Percentiles rank a stretch among this genome's conserved stretches.
Evolutionary conservation across 2,888 invertebrate genomes (phyloP).

Genomic region (Diarsia brunnea): DNA sequence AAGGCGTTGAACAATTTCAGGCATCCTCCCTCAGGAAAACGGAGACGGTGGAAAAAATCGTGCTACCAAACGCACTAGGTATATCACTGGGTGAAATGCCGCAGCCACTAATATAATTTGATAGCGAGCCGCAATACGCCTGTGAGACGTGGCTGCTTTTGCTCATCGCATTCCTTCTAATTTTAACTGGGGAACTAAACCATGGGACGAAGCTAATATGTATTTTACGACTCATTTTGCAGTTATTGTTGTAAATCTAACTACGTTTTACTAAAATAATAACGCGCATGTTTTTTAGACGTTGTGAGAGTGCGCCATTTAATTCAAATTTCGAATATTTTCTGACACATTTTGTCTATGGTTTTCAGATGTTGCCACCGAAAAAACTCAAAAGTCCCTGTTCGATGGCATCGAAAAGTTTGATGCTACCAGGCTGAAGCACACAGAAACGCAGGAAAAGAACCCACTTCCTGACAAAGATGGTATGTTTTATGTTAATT

Average conservation of each 20-base stretch:
- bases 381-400: slow-evolving; percentile 96
- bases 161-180: slow-evolving; percentile 66
- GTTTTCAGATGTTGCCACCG: slow-evolving; percentile 95
- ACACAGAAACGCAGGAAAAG: slow-evolving; percentile 97
- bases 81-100: slow-evolving; percentile 76
- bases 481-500: slow-evolving; percentile 90
- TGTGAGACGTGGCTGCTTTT: slow-evolving; percentile 71
- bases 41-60: slow-evolving; percentile 95
- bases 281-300: slow-evolving; percentile 76
- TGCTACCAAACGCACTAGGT: slow-evolving; percentile 97
- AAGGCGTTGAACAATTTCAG: slow-evolving; percentile 95
- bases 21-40: slow-evolving; percentile 94
- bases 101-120: slow-evolving; percentile 66
- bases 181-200: slow-evolving; percentile 67
- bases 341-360: slow-evolving; percentile 66
- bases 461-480: slow-evolving; percentile 98
- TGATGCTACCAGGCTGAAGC: slow-evolving; percentile 95
- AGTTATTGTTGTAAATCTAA: slow-evolving; percentile 61
- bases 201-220: slow-evolving; percentile 58
- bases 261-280: slow-evolving; percentile 69
- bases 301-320: slow-evolving; percentile 65
- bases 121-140: slow-evolving; percentile 66
- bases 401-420: slow-evolving; percentile 97
- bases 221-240: slow-evolving; percentile 58
- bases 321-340: slow-evolving; percentile 38